A percentile compares a stretch with the other conserved stretches of the same genome.
Conservation (phyloP, 2,888 invertebrate species). For the Podotricha telesiphe region DNA sequence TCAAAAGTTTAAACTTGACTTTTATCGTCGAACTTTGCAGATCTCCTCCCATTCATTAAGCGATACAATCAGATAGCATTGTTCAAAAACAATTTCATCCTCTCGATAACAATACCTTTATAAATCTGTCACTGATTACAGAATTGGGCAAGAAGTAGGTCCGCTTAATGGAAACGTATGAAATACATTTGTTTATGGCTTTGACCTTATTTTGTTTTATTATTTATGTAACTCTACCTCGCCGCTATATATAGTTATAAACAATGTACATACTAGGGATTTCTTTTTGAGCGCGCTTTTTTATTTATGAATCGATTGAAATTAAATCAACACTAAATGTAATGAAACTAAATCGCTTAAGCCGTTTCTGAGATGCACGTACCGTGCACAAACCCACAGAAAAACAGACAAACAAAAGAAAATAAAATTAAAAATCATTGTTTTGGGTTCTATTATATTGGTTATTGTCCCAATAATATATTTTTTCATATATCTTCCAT, state of each 20-base stretch:
- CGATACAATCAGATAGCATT: constrained; percentile 22
- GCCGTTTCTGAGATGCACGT: too few relatives aligned
- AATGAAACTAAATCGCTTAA: too few relatives aligned
- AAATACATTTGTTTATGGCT: constrained; percentile 8
- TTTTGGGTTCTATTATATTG: too few relatives aligned
- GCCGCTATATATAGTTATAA: not conserved
- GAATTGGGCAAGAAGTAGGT: not conserved
- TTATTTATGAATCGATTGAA: too few relatives aligned
- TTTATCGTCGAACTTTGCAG: constrained; percentile 30
- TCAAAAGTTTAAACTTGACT: constrained; percentile 30
- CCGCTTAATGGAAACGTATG: constrained; percentile 3
- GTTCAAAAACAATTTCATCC: constrained; percentile 16
- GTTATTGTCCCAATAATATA: too few relatives aligned
- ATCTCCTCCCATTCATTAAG: constrained; percentile 22
- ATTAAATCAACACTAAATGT: too few relatives aligned
- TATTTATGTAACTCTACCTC: not conserved
- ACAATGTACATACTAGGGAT: too few relatives aligned
- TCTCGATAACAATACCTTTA: constrained; percentile 12
- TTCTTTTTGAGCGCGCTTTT: too few relatives aligned
- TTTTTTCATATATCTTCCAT: too few relatives aligned
- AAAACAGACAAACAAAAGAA: too few relatives aligned
- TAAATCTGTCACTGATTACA: constrained; percentile 24
- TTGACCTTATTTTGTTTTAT: not conserved
- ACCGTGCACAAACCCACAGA: too few relatives aligned
- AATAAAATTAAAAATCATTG: too few relatives aligned